Evolutionary conservation across 1,140 invertebrate species (phyloP).

Genomic region (Dolichoris vasculosae): DNA sequence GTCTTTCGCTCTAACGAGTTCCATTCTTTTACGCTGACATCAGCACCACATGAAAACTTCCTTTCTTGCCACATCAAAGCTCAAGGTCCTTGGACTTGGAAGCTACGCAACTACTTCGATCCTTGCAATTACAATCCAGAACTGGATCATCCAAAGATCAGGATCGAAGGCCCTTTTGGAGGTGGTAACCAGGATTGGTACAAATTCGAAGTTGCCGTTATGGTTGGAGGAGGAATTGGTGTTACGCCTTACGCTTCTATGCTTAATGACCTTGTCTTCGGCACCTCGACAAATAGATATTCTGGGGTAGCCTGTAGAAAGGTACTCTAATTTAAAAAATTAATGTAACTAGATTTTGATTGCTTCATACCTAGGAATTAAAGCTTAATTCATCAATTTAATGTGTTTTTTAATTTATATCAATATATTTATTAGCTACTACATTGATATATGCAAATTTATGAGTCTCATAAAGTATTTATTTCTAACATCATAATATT

Average conservation of each 20-base stretch:
- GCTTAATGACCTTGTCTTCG: conserved; percentile 96
- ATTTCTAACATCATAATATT: neutral
- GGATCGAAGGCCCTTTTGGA: conserved; percentile 98
- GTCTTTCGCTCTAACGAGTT: conserved; percentile 94
- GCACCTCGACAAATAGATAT: conserved; percentile 95
- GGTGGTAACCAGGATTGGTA: conserved; percentile 99
- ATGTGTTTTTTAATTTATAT: neutral
- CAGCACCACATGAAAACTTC: conserved; percentile 98
- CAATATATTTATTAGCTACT: neutral
- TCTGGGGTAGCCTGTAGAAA: conserved; percentile 97
- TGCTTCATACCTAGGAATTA: neutral
- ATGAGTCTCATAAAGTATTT: neutral
- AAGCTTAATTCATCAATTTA: neutral
- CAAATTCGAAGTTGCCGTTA: conserved; percentile 97
- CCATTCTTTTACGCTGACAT: conserved; percentile 98
- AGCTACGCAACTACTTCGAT: conserved; percentile 96
- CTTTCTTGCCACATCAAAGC: conserved; percentile 98
- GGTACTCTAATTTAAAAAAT: conserved; percentile 70
- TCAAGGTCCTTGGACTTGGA: conserved; percentile 99
- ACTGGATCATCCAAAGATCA: conserved; percentile 87
- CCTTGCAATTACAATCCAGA: conserved; percentile 94
- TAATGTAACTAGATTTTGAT: neutral
- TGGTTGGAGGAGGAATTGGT: conserved; percentile 99
- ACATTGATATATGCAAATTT: neutral
- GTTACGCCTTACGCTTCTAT: conserved; percentile 99